These are phyloP conservation scores for Anhinga rufa DNA, from an alignment of 2,113 vertebrate genomes.

Conservation along the genomic window DNA sequence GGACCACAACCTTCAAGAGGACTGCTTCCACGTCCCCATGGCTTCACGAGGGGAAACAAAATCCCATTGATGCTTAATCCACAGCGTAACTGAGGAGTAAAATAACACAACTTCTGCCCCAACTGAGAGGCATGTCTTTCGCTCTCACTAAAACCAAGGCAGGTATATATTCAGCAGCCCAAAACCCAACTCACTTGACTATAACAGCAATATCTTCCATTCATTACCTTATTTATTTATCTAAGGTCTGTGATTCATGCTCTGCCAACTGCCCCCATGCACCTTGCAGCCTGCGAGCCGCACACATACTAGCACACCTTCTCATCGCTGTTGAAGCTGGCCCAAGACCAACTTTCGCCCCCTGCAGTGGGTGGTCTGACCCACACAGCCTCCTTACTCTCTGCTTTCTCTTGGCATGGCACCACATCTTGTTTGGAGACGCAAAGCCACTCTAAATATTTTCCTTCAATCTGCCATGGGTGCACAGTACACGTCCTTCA, in stretches of 20 bases:
- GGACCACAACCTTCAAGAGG: not conserved
- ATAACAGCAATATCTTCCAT: not conserved
- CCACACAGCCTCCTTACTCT: not conserved
- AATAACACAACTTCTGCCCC: not conserved
- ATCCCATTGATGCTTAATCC: not conserved
- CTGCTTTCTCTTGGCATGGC: not conserved
- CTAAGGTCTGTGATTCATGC: not conserved
- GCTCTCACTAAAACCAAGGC: not conserved
- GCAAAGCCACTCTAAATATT: not conserved
- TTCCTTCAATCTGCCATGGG: not conserved
- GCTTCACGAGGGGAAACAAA: not conserved
- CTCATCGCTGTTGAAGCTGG: not conserved
- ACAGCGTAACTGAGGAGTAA: accelerated
- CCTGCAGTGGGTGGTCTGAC: not conserved
- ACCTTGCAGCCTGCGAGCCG: not conserved
- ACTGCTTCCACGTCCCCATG: not conserved
- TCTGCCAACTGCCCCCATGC: not conserved
- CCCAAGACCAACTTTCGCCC: not conserved
- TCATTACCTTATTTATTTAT: not conserved
- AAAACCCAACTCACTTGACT: not conserved
- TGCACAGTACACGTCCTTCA: not conserved
- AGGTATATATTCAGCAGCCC: not conserved
- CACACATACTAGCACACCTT: not conserved
- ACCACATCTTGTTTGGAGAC: not conserved
- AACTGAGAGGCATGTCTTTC: not conserved